Base-by-base conservation (phyloP, 2,113 vertebrate genomes). In the Chlorocebus sabaeus region DNA sequence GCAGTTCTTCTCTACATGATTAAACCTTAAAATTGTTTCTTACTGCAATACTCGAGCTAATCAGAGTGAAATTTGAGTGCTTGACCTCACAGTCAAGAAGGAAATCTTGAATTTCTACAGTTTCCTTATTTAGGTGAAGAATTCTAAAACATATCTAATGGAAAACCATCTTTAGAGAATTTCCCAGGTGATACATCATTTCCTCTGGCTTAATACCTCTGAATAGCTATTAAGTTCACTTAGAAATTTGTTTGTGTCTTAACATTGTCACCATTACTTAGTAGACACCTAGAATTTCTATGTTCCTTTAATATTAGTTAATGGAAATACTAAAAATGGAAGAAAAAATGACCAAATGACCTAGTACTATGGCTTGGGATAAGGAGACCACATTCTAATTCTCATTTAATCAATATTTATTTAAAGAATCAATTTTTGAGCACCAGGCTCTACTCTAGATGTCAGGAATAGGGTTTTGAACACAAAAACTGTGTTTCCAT, bases 101-200 rank as follows among this genome's bases (percentile, higher is more conserved):
- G 93, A 92, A 97, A 94, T 38, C 96, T 96, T 86, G 90, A 84
- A 59, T 95, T 93, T 61, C 23, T 80, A 9, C 3, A 85, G 45
- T 11, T 61, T 78, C 90, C n/a, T 75, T 79, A 43, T 96, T 95
- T 40, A 13, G 20, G 10, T 95, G 43, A 88, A 90, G 67, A 97
- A 73, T 14, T 97, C 68, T 95, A 93, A 93, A 92, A n/a, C 0
- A 0, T 3, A n/a, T 6, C 59, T 81, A 38, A 11, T 20, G 79
- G 45, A 93, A 96, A 86, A 6, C 52, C 30, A 30, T 75, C 17
- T 90, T 88, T 64, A 50, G 70, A 93, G 50, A 80, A 76, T 75
- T 93, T 92, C 38, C 73, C 67, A 89, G 43, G 22, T 8, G 32
- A 85, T 48, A 43, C 92, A 94, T 89, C 93, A 40, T 35, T 91